Evolutionary conservation across 2,797 vertebrate genomes (phyloP).

Genomic region (Morus bassanus): DNA sequence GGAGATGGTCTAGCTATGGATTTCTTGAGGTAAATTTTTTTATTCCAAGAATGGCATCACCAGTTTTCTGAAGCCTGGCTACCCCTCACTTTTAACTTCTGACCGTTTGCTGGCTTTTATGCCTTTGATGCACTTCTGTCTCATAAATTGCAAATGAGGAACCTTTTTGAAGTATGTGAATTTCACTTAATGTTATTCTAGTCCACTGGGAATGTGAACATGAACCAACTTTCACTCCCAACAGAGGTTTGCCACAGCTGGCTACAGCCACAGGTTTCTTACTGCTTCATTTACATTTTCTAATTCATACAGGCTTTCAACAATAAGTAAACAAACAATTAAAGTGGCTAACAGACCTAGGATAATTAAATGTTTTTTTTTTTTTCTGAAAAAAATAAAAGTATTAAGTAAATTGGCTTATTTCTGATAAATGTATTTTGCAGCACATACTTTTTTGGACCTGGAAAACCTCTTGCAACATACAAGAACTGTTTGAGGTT

Average conservation of each 20-base stretch:
- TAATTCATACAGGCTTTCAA: not conserved
- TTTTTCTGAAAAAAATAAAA: not conserved
- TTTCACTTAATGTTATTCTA: constrained; percentile 16
- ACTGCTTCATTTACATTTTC: not conserved
- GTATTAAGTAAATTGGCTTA: not conserved
- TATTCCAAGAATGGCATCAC: constrained; percentile 11
- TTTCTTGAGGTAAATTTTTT: constrained; percentile 8
- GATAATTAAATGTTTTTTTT: not conserved
- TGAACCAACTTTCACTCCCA: constrained; percentile 3
- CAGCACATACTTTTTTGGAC: not conserved
- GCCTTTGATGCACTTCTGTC: constrained; percentile 32
- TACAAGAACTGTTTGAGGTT: not conserved
- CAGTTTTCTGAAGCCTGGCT: constrained; percentile 19
- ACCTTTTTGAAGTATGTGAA: constrained; percentile 38
- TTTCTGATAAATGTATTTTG: not conserved
- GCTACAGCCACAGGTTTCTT: not conserved
- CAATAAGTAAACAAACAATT: not conserved
- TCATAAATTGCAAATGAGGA: constrained; percentile 55
- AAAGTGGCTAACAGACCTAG: not conserved
- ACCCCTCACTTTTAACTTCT: constrained; percentile 35
- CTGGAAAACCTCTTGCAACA: not conserved
- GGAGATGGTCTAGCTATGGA: not conserved
- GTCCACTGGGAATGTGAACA: not conserved
- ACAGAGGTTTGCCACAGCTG: not conserved
- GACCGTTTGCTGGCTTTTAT: constrained; percentile 29